Base-by-base conservation (phyloP, 2,888 invertebrate genomes). In the Thecocarcelia acutangulata region DNA sequence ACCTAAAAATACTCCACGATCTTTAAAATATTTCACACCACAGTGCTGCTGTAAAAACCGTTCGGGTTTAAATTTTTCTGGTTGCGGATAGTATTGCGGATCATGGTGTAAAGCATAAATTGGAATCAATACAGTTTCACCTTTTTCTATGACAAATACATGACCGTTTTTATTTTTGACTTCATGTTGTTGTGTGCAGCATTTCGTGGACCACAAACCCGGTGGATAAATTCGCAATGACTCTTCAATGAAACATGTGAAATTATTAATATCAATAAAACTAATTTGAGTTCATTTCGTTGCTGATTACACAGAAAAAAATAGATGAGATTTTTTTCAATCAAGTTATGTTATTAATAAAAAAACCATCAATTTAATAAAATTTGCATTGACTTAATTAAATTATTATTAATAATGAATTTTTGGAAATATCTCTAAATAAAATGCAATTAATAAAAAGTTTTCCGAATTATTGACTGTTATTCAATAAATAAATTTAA, bases 31-130 rank as follows among this genome's bases (percentile, higher is more conserved):
- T 78, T 88, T 89, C 0, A 85, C 61, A 3, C 88, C 88, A n/a
- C 87, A 88, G 74, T 90, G 86, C 21, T 85, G 85, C 0, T 58
- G 66, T 74, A 86, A 83, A 76, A 90, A 91, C n/a, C 90, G 86
- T 54, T 91, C 89, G 0, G 90, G 91, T 8, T 86, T 84, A 73
- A 90, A 90, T 68, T 80, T 73, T 0, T 86, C 70, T 1, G 91
- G 89, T 40, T 90, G 85, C 0, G 85, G 83, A 81, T 87, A 90
- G 52, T 82, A 87, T 13, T 85, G 78, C 3, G 88, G 85, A 85
- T 90, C 91, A 42, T 88, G 87, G 56, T 90, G 90, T 11, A 90
- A 81, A 0, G 87, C 86, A 75, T 87, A 87, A 12, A 89, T 85
- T 12, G 90, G 89, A 56, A 90, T 86, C 83, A 88, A 83, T 4